A percentile compares a stretch with the other conserved stretches of the same genome.
These are phyloP conservation scores for Hemicrepidius hirtus DNA, from an alignment of 2,888 invertebrate species.

Conservation along the genomic window DNA sequence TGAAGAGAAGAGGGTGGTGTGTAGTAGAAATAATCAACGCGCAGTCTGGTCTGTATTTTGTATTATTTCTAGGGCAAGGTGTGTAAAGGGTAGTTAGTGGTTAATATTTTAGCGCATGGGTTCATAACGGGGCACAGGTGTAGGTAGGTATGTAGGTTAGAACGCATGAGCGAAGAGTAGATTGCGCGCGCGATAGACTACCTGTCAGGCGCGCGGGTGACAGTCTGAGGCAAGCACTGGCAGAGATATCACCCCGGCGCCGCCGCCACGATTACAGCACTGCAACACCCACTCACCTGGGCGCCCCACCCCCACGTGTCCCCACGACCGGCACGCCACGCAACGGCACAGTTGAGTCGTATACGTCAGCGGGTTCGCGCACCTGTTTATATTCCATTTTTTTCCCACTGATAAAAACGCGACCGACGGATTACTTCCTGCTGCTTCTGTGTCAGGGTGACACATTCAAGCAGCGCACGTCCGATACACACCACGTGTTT, in stretches of 20 bases:
- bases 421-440: constrained; percentile 48
- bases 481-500: constrained; percentile 41
- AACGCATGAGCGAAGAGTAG: constrained; percentile 47
- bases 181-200: constrained; percentile 55
- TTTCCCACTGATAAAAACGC: constrained; percentile 49
- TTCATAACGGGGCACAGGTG: constrained; percentile 40
- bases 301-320: constrained; percentile 75
- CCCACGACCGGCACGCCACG: constrained; percentile 69
- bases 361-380: constrained; percentile 62
- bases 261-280: constrained; percentile 71
- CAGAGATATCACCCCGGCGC: constrained; percentile 77
- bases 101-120: constrained; percentile 44
- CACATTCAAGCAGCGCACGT: constrained; percentile 49
- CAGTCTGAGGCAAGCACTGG: constrained; percentile 72
- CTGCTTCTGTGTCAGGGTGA: constrained; percentile 46
- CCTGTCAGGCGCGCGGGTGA: constrained; percentile 71
- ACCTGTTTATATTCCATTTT: constrained; percentile 47
- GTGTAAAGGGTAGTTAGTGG: constrained; percentile 38
- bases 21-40: no score
- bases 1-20: no score
- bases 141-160: constrained; percentile 25
- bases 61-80: constrained; percentile 43
- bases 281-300: constrained; percentile 77
- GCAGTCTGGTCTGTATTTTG: no score
- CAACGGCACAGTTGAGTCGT: constrained; percentile 64